phyloP scores from a whole-genome alignment of 2,797 vertebrate genomes.

The Agapornis canus region DNA sequence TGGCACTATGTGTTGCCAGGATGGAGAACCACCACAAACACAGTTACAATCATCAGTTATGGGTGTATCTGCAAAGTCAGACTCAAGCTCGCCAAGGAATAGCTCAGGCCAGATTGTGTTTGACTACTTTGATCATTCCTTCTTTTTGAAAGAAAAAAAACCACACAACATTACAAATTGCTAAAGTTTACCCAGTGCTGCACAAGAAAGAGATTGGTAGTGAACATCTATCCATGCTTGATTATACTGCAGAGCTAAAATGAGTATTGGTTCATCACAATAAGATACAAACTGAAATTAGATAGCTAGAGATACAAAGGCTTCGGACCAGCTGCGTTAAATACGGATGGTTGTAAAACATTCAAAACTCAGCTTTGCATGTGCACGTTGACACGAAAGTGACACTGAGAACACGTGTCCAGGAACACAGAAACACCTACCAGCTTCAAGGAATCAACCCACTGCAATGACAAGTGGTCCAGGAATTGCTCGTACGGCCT shows the following conservation, averaged over 20 bases:
- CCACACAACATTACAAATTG: slow-evolving; percentile 31
- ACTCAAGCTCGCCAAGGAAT: neutral
- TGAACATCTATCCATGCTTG: slow-evolving; percentile 56
- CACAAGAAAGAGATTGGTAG: slow-evolving; percentile 43
- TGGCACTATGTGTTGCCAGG: slow-evolving; percentile 1
- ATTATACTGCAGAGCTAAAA: slow-evolving; percentile 46
- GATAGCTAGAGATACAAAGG: slow-evolving; percentile 32
- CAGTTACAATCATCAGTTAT: neutral
- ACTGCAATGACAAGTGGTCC: neutral
- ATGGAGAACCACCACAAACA: slow-evolving; percentile 12
- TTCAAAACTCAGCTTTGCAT: slow-evolving; percentile 52
- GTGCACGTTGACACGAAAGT: slow-evolving; percentile 40
- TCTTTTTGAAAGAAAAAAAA: slow-evolving; percentile 24
- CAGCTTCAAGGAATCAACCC: neutral
- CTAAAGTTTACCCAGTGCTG: slow-evolving; percentile 62
- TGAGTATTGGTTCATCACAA: slow-evolving; percentile 56
- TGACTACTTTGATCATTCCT: neutral
- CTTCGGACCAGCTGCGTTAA: slow-evolving; percentile 58
- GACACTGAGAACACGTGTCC: slow-evolving; percentile 4
- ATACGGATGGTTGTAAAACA: slow-evolving; percentile 27
- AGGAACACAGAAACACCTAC: neutral
- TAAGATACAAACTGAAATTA: slow-evolving; percentile 29
- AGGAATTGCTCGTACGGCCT: slow-evolving; percentile 2
- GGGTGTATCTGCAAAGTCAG: slow-evolving; percentile 21
- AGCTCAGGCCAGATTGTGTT: neutral